Conservation (phyloP, 1,140 invertebrate genomes). For the Zaprionus vittiger region DNA sequence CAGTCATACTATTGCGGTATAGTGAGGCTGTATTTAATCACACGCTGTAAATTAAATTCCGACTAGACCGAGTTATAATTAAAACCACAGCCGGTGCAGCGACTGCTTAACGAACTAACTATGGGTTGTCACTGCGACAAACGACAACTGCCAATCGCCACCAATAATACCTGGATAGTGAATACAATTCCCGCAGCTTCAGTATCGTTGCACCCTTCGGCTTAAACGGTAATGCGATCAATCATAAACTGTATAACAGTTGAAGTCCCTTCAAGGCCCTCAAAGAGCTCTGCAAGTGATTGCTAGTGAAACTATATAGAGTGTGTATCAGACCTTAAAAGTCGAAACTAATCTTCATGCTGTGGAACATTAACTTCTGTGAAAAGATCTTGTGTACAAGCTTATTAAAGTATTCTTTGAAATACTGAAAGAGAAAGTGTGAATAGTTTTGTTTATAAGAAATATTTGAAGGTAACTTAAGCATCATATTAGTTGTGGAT, state of each 20-base stretch:
- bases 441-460: not conserved
- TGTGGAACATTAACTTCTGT: too few relatives aligned
- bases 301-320: too few relatives aligned
- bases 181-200: slow-evolving; percentile 11
- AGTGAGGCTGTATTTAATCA: slow-evolving; percentile 32
- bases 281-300: not conserved
- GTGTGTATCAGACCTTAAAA: not conserved
- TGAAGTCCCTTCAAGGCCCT: not conserved
- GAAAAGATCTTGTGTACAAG: too few relatives aligned
- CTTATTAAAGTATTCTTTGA: too few relatives aligned
- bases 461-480: not conserved
- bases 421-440: too few relatives aligned
- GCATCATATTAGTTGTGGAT: too few relatives aligned
- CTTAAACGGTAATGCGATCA: slow-evolving; percentile 14
- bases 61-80: slow-evolving; percentile 29
- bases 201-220: slow-evolving; percentile 35
- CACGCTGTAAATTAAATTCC: slow-evolving; percentile 31
- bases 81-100: slow-evolving; percentile 15
- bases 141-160: not conserved
- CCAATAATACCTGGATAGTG: not conserved
- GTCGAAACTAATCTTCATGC: too few relatives aligned
- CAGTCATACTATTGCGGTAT: slow-evolving; percentile 18
- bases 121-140: slow-evolving; percentile 1
- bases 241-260: not conserved
- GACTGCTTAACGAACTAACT: slow-evolving; percentile 21